Conservation (phyloP, 2,113 vertebrate species). For the Thunnus maccoyii region DNA sequence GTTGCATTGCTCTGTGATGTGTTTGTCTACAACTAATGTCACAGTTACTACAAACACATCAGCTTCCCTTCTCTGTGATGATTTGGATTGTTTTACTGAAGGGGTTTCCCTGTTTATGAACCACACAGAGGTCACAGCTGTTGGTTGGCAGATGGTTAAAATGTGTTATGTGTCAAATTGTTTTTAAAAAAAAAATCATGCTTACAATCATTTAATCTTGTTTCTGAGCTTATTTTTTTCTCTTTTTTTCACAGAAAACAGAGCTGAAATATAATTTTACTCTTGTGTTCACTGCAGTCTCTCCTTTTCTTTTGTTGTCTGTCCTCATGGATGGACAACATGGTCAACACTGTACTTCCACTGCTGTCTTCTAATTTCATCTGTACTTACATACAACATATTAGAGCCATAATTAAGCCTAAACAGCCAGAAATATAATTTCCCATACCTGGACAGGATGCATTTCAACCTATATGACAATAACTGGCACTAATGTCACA, state of each 20-base stretch:
- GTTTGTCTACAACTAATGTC: background rate
- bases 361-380: background rate
- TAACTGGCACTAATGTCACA: background rate
- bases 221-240: background rate
- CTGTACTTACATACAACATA: background rate
- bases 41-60: background rate
- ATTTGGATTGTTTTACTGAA: background rate
- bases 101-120: slow-evolving; percentile 18
- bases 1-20: background rate
- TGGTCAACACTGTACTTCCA: background rate
- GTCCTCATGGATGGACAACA: background rate
- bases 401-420: background rate
- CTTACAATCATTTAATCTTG: background rate
- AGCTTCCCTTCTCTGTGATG: slow-evolving; percentile 1
- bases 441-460: background rate
- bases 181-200: too few relatives aligned
- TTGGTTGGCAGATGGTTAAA: background rate
- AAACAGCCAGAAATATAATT: background rate
- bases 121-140: slow-evolving; percentile 9
- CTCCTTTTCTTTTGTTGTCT: background rate
- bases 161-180: background rate
- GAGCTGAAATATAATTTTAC: too few relatives aligned
- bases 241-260: too few relatives aligned
- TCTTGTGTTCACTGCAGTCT: too few relatives aligned
- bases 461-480: background rate